Evolutionary conservation across 1,140 invertebrate genomes (phyloP).

Genomic region (Conus ventricosus): DNA sequence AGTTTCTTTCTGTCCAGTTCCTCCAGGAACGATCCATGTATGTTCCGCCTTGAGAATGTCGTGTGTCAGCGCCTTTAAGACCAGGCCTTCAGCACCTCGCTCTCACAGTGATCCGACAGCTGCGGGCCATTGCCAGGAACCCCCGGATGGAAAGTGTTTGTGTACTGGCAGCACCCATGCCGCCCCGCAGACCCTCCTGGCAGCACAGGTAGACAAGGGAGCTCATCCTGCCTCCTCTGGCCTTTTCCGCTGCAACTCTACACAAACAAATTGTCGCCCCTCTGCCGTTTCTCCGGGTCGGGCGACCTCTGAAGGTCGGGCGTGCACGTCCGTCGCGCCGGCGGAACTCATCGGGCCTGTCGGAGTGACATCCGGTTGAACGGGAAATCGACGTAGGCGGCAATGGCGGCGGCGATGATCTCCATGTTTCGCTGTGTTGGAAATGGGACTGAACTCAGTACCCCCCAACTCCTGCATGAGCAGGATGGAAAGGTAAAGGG

Average conservation of each 20-base stretch:
- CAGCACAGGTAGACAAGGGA: background rate
- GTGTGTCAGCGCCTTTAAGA: too few relatives aligned
- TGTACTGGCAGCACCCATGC: background rate
- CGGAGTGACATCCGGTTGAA: background rate
- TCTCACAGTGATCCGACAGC: background rate
- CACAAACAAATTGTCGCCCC: constrained; percentile 2
- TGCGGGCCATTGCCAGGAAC: background rate
- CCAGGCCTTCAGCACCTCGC: too few relatives aligned
- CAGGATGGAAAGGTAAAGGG: too few relatives aligned
- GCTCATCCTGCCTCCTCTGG: background rate
- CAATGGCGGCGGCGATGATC: background rate
- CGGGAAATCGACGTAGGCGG: background rate
- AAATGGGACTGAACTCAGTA: too few relatives aligned
- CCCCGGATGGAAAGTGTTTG: background rate
- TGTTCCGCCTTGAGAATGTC: too few relatives aligned
- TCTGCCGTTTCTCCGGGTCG: background rate
- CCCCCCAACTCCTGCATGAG: too few relatives aligned
- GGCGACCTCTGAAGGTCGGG: background rate
- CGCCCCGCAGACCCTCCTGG: background rate
- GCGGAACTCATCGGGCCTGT: background rate
- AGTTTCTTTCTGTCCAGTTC: too few relatives aligned
- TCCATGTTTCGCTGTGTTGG: too few relatives aligned
- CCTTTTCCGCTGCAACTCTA: background rate
- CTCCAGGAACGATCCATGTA: too few relatives aligned
- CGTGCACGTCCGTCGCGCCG: background rate